These are phyloP conservation scores for Campaea margaritaria DNA, from an alignment of 2,888 invertebrate genomes.

Conservation along the genomic window DNA sequence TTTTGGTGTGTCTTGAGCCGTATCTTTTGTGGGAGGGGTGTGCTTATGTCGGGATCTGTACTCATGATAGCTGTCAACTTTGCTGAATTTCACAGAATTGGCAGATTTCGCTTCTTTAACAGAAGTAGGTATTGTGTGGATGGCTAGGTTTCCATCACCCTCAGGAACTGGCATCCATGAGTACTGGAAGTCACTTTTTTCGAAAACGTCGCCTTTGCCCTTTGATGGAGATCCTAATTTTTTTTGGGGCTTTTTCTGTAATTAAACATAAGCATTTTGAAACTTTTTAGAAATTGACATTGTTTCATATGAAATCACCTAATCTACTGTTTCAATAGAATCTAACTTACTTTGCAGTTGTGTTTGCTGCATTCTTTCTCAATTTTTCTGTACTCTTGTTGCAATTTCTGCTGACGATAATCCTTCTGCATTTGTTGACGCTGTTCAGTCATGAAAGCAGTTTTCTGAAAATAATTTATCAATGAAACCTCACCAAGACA, in stretches of 20 bases:
- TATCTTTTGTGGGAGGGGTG: conserved; percentile 78
- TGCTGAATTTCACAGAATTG: conserved; percentile 73
- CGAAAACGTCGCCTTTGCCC: conserved; percentile 44
- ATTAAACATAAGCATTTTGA: conserved; percentile 13
- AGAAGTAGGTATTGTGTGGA: conserved; percentile 71
- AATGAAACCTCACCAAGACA: neutral
- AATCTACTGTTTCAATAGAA: neutral
- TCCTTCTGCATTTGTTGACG: conserved; percentile 64
- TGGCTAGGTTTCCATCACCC: conserved; percentile 66
- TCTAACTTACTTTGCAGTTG: conserved; percentile 52
- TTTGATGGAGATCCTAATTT: conserved; percentile 56
- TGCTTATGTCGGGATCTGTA: conserved; percentile 78
- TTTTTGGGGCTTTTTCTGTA: conserved; percentile 52
- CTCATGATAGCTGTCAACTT: conserved; percentile 76
- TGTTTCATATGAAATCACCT: neutral
- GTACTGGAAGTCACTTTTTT: conserved; percentile 65
- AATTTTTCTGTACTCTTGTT: conserved; percentile 71
- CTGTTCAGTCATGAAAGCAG: conserved; percentile 67
- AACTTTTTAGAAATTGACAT: conserved; percentile 5
- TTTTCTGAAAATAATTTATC: conserved; percentile 56
- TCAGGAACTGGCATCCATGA: conserved; percentile 82
- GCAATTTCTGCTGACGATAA: conserved; percentile 66
- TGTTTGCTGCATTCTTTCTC: conserved; percentile 66
- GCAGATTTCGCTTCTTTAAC: conserved; percentile 57
- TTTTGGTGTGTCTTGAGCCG: conserved; percentile 44